These are phyloP conservation scores for Anodontia alba DNA, from an alignment of 2,888 invertebrate species.

Conservation along the genomic window DNA sequence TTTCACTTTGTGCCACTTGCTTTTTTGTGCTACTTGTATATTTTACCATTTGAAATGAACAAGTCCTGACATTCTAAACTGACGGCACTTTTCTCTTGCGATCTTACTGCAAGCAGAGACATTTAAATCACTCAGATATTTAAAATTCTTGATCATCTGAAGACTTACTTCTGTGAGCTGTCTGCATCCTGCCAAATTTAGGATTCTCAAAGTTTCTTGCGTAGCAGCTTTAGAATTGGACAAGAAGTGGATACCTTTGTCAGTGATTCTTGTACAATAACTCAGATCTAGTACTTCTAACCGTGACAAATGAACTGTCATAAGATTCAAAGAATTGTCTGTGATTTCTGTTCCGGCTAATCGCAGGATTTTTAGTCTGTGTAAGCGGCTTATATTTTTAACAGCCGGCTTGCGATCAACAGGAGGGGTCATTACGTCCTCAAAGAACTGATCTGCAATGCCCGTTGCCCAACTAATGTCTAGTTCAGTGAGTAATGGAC, in stretches of 20 bases:
- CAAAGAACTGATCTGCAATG: slow-evolving; percentile 92
- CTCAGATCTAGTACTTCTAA: slow-evolving; percentile 92
- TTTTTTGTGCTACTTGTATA: too few species aligned
- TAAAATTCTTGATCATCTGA: slow-evolving; percentile 42
- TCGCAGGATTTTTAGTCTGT: slow-evolving; percentile 90
- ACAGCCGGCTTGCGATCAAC: slow-evolving; percentile 92
- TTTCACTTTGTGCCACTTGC: too few species aligned
- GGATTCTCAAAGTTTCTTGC: slow-evolving; percentile 56
- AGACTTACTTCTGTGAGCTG: slow-evolving; percentile 65
- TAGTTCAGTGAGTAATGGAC: slow-evolving; percentile 90
- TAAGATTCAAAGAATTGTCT: slow-evolving; percentile 90
- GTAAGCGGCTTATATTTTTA: slow-evolving; percentile 91
- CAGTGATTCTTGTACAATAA: slow-evolving; percentile 94
- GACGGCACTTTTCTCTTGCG: slow-evolving; percentile 34
- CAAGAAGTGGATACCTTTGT: slow-evolving; percentile 91
- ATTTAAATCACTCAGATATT: slow-evolving; percentile 47
- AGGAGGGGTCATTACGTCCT: slow-evolving; percentile 94
- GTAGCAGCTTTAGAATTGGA: slow-evolving; percentile 58
- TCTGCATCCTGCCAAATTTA: slow-evolving; percentile 68
- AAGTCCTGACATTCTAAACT: neutral
- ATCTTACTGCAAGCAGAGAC: slow-evolving; percentile 57
- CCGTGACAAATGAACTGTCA: slow-evolving; percentile 80
- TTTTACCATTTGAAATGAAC: too few species aligned
- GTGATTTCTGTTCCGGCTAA: slow-evolving; percentile 95
- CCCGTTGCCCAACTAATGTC: slow-evolving; percentile 95